Conservation (phyloP, 2,888 invertebrate species). For the Nephrotoma appendiculata region DNA sequence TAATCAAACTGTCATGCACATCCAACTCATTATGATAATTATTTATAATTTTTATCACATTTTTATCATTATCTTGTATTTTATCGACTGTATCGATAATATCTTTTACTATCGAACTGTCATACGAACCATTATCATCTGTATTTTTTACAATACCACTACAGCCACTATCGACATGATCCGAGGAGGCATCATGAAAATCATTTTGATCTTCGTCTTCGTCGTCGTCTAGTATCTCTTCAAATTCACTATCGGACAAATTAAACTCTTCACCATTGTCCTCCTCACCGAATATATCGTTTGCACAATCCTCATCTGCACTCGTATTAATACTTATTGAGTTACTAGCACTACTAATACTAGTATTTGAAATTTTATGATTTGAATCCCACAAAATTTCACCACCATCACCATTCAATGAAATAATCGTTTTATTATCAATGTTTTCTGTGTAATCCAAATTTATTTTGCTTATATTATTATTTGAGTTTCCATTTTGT, state of each 20-base stretch:
- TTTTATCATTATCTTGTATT: not conserved
- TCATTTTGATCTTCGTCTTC: not conserved
- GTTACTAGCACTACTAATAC: conserved; percentile 6
- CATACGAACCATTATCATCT: not conserved
- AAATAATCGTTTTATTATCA: not conserved
- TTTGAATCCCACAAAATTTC: conserved; percentile 4
- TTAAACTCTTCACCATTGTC: conserved; percentile 24
- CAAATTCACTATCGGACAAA: conserved; percentile 23
- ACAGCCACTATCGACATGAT: not conserved
- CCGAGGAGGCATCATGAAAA: not conserved
- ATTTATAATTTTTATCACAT: not conserved
- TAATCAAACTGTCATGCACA: not conserved
- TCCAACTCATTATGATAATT: not conserved
- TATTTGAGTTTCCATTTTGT: not conserved
- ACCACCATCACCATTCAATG: not conserved
- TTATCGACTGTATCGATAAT: not conserved
- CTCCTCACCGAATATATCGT: conserved; percentile 15
- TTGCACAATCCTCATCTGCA: conserved; percentile 9
- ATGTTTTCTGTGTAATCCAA: not conserved
- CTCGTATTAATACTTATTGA: conserved; percentile 11
- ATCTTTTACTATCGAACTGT: not conserved
- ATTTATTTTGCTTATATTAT: conserved; percentile 2
- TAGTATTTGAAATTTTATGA: not conserved
- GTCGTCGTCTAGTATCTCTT: conserved; percentile 11
- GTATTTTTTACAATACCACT: not conserved